Evolutionary conservation across 2,888 invertebrate species (phyloP).

Genomic region (Rutpela maculata): DNA sequence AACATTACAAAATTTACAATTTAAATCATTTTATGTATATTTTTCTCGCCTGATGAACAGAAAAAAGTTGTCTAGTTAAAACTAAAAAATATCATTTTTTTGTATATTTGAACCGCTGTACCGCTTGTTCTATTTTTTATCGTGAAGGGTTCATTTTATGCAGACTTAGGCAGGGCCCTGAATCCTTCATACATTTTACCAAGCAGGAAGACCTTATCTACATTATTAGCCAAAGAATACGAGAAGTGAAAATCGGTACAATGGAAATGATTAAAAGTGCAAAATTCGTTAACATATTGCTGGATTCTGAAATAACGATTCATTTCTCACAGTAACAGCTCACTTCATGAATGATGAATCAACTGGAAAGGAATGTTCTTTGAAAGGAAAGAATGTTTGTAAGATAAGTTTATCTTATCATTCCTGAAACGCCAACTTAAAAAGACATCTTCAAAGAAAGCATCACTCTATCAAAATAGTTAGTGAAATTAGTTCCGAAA

Average conservation of each 20-base stretch:
- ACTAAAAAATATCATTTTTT: no score
- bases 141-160: no score
- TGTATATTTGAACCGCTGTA: no score
- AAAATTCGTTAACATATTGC: conserved; percentile 41
- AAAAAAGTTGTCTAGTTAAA: no score
- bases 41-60: no score
- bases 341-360: no score
- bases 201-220: conserved; percentile 42
- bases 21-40: no score
- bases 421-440: background rate
- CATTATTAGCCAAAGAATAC: conserved; percentile 38
- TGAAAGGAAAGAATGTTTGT: no score
- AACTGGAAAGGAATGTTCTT: no score
- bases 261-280: conserved; percentile 39
- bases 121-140: no score
- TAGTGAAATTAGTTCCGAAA: no score
- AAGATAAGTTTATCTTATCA: background rate
- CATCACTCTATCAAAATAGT: background rate
- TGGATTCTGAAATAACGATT: conserved; percentile 42
- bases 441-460: background rate
- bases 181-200: conserved; percentile 44
- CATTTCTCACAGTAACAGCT: conserved; percentile 39
- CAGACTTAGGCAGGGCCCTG: conserved; percentile 28
- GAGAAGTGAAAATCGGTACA: conserved; percentile 34
- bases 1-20: no score